Base-by-base conservation (phyloP, 2,797 vertebrate species). In the Heliangelus exortis region DNA sequence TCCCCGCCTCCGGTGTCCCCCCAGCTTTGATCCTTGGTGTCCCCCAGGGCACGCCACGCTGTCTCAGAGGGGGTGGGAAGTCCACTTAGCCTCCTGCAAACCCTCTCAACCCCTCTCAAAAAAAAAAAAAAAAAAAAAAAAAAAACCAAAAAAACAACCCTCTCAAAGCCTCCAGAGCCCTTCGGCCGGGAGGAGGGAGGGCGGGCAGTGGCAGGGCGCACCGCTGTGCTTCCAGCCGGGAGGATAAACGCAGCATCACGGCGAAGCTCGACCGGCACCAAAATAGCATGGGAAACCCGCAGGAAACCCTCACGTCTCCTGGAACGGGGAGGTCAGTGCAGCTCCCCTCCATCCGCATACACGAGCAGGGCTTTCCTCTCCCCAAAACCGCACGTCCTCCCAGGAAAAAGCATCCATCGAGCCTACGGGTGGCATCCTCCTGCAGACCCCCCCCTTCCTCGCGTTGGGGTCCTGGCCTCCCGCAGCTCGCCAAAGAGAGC, bases 81-180 rank as follows among this genome's bases (percentile, higher is more conserved):
- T 5, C 6, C 13, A 3, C 39, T 9, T 0, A 4, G 3, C 20
- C 25, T 8, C 15, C 66, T 15, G 3, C 55, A 28, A 57, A 11
- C 31, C 15, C 21, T 33, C 36, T 31, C 48, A 22, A 15, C 9
- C 50, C 14, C 26, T 9, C 47, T n/a, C n/a, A n/a, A n/a, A n/a
- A n/a, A n/a, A n/a, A n/a, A n/a, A n/a, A n/a, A n/a, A n/a, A n/a
- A n/a, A n/a, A n/a, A n/a, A n/a, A n/a, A n/a, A n/a, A n/a, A n/a
- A n/a, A n/a, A n/a, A n/a, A n/a, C n/a, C n/a, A n/a, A n/a, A n/a
- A n/a, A n/a, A n/a, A n/a, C n/a, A n/a, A 9, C 31, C 15, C 21
- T 33, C 36, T 31, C 48, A 22, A 15, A 15, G 50, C 14, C 26
- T 9, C 47, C 47, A 5, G 47, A 23, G 9, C 47, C 21, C 47